These are phyloP conservation scores for Ormyrus nitidulus DNA, from an alignment of 2,888 invertebrate genomes.

Conservation along the genomic window DNA sequence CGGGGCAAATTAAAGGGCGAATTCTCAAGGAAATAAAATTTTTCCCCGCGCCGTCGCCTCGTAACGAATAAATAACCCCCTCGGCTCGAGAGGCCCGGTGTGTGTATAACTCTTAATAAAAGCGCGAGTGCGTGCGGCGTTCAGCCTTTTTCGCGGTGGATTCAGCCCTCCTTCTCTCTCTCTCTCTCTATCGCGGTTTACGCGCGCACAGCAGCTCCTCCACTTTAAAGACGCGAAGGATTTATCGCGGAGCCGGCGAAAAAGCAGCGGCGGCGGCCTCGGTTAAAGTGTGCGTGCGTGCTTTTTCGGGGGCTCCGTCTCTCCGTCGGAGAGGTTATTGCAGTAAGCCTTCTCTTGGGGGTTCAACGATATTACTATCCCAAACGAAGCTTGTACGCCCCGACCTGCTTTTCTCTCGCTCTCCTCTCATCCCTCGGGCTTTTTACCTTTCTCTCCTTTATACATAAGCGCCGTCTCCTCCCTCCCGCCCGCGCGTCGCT, in stretches of 20 bases:
- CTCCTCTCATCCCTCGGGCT: neutral
- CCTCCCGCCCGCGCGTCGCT: slow-evolving; percentile 56
- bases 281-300: slow-evolving; percentile 3
- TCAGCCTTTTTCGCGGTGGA: neutral
- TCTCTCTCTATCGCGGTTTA: slow-evolving; percentile 53
- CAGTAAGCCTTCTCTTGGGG: slow-evolving; percentile 75
- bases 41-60: slow-evolving; percentile 2
- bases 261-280: slow-evolving; percentile 47
- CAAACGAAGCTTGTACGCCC: slow-evolving; percentile 64
- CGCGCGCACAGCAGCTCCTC: slow-evolving; percentile 46
- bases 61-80: slow-evolving; percentile 31
- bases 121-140: slow-evolving; percentile 19
- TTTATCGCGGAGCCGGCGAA: slow-evolving; percentile 63
- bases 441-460: slow-evolving; percentile 37
- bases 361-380: slow-evolving; percentile 74
- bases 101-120: slow-evolving; percentile 43
- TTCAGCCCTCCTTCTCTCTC: slow-evolving; percentile 52
- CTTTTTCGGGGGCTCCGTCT: slow-evolving; percentile 24
- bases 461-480: slow-evolving; percentile 24
- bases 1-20: slow-evolving; percentile 35
- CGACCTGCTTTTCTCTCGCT: slow-evolving; percentile 59
- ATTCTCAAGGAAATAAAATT: slow-evolving; percentile 34
- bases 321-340: slow-evolving; percentile 71
- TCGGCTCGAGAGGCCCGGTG: neutral
- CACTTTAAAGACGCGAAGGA: slow-evolving; percentile 67